These are phyloP conservation scores for Aelia acuminata DNA, from an alignment of 2,888 invertebrate genomes.

Conservation along the genomic window DNA sequence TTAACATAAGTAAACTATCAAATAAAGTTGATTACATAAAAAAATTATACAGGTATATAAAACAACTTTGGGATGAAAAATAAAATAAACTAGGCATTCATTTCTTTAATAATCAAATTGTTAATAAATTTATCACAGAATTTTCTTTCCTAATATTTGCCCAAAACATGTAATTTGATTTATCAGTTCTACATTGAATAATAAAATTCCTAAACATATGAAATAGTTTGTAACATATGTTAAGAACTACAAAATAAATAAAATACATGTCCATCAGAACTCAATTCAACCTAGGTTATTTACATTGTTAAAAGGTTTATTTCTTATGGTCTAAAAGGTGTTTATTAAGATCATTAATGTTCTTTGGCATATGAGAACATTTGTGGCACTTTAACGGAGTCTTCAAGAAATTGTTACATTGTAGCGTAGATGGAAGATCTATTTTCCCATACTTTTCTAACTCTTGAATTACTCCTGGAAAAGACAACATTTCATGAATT, in stretches of 20 bases:
- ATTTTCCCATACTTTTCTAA: slow-evolving; percentile 76
- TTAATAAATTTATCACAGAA: no score
- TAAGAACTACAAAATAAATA: neutral
- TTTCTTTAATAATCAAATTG: neutral
- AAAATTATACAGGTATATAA: neutral
- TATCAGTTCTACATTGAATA: neutral
- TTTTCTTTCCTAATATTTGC: neutral
- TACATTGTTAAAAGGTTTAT: neutral
- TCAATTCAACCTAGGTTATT: neutral
- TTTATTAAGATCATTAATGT: slow-evolving; percentile 81
- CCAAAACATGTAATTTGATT: neutral
- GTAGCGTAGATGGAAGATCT: slow-evolving; percentile 71
- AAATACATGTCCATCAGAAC: no score
- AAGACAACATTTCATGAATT: no score
- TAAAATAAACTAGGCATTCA: neutral
- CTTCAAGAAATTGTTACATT: slow-evolving; percentile 74
- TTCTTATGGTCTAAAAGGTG: slow-evolving; percentile 72
- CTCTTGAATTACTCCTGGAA: slow-evolving; percentile 69
- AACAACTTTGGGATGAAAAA: neutral
- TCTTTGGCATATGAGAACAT: slow-evolving; percentile 77
- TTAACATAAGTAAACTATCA: neutral
- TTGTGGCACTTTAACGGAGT: slow-evolving; percentile 81
- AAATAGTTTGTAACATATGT: neutral
- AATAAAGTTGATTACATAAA: neutral
- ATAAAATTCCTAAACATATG: neutral